Base-by-base conservation (phyloP, 2,797 vertebrate genomes). In the Channallabes apus region DNA sequence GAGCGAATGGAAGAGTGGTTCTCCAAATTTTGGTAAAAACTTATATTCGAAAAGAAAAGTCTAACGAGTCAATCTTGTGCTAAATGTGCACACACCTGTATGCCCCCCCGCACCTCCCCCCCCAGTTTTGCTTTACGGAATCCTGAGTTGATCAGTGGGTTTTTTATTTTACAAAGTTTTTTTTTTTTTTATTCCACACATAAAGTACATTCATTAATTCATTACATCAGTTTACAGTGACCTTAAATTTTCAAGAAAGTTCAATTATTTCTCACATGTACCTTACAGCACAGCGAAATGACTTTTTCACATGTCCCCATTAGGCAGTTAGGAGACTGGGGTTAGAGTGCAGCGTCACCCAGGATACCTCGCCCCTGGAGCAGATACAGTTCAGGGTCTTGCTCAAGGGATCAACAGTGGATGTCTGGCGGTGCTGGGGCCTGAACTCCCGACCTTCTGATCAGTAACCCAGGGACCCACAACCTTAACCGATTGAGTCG, bases 1-100 rank as follows among this genome's bases (percentile, higher is more conserved):
- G 89, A 89, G 82, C 85, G 89, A 93, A 92, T 86, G 89, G 89
- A 84, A 82, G 73, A 91, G 92, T 82, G 91, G 88, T 92, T 93
- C 94, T 62, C 12, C 12, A 61, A 79, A 41, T 93, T 90, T 93
- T 92, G 75, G 84, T 90, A 85, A 92, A 90, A 91, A 89, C 18
- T 64, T 18, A 9, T 27, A 61, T n/a, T 87, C 88, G 29, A 20
- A 71, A 86, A 62, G 58, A 32, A 24, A 78, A 35, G 11, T n/a
- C 14, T 61, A 32, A 24, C 8, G 32, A 54, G 12, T 54, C 51
- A 58, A 75, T 20, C 51, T 2, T 20, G 73, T 32, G 7, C 8
- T 54, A 54, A 76, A 56, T 56, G 12, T 58, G 56, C 62, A 38
- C 85, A 65, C 81, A 85, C 82, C 81, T 86, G 85, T 91, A 91